phyloP scores from a whole-genome alignment of 2,797 vertebrate genomes.

The Melanotaenia trifasciata region DNA sequence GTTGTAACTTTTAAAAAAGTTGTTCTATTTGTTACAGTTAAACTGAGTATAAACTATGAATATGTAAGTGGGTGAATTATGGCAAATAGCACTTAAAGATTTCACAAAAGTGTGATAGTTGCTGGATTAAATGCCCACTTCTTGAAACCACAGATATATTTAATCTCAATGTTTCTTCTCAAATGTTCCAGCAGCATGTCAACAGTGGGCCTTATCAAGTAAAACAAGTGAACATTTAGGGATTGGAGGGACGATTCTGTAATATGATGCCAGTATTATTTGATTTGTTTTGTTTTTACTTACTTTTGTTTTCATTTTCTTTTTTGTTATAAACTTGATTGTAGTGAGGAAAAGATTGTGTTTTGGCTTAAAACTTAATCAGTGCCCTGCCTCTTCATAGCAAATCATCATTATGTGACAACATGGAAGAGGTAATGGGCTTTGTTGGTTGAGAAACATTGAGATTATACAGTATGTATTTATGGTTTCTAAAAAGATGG shows the following conservation, averaged over 20 bases:
- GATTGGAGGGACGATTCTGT: not conserved
- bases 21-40: not conserved
- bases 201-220: not conserved
- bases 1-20: not conserved
- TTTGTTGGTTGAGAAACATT: not conserved
- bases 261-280: not conserved
- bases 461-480: not conserved
- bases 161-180: too few relatives aligned
- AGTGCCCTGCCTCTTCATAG: not conserved
- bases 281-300: too few relatives aligned
- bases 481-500: not conserved
- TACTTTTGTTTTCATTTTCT: not conserved
- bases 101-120: conserved; percentile 4
- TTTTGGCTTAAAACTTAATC: not conserved
- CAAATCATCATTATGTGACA: not conserved
- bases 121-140: not conserved
- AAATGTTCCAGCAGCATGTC: not conserved
- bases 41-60: not conserved
- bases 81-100: conserved; percentile 3
- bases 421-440: not conserved
- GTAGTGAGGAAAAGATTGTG: not conserved
- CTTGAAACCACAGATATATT: not conserved
- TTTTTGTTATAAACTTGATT: not conserved
- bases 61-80: conserved; percentile 5
- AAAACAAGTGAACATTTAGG: not conserved